A percentile compares a stretch with the other conserved stretches of the same genome.
These are phyloP conservation scores for Lucifuga dentata DNA, from an alignment of 2,113 vertebrate genomes.

Conservation along the genomic window DNA sequence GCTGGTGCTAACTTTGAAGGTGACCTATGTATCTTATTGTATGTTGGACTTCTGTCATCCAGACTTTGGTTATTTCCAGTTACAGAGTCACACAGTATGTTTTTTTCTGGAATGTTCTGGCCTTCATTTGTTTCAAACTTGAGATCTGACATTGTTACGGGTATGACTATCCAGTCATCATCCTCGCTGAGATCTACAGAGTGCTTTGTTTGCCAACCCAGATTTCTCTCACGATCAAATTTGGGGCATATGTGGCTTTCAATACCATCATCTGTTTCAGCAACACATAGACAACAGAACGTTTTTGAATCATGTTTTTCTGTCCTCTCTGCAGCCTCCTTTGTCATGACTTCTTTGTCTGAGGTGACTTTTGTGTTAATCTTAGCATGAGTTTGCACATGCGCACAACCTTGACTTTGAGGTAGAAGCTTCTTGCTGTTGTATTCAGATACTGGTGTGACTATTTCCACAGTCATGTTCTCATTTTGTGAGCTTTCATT, in stretches of 20 bases:
- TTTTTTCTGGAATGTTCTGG: background rate
- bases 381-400: background rate
- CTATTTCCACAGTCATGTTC: background rate
- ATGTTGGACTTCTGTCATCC: background rate
- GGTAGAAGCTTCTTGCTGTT: background rate
- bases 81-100: background rate
- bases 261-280: constrained; percentile 6
- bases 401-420: background rate
- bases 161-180: constrained; percentile 17
- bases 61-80: background rate
- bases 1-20: background rate
- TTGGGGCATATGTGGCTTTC: background rate
- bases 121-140: constrained; percentile 4
- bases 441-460: background rate
- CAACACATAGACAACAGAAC: background rate
- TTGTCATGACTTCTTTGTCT: background rate
- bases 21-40: fast-evolving
- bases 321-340: background rate
- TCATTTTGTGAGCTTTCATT: constrained; percentile 6
- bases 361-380: background rate
- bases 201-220: background rate
- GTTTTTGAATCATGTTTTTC: background rate
- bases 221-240: background rate
- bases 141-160: constrained; percentile 1
- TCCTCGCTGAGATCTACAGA: background rate